These are phyloP conservation scores for Thinocorus orbignyianus DNA, from an alignment of 2,113 vertebrate species.

Conservation along the genomic window DNA sequence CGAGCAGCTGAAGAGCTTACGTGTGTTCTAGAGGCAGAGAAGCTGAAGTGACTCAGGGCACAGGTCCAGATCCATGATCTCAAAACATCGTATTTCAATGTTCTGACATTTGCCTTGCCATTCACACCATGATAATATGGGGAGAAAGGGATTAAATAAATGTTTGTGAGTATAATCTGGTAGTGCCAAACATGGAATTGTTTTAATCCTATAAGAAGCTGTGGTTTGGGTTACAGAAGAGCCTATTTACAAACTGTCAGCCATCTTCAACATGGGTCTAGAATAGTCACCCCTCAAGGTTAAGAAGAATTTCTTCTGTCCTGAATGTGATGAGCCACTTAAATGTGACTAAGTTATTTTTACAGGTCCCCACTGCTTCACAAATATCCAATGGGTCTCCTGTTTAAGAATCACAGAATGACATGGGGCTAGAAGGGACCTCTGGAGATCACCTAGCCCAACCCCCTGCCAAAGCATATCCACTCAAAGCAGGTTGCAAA, in stretches of 20 bases:
- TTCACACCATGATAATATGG: not conserved
- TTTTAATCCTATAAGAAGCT: not conserved
- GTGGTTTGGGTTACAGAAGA: not conserved
- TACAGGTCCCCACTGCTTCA: not conserved
- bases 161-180: not conserved
- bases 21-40: not conserved
- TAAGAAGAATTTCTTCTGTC: not conserved
- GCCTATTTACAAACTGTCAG: not conserved
- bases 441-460: too few species aligned
- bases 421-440: too few species aligned
- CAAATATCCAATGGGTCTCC: rapidly evolving
- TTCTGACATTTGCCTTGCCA: not conserved
- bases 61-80: not conserved
- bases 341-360: not conserved
- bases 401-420: not conserved
- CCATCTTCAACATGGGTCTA: rapidly evolving
- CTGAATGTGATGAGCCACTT: not conserved
- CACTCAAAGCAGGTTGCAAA: too few species aligned
- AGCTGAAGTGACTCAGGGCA: not conserved
- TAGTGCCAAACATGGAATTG: not conserved
- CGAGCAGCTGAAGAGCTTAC: not conserved
- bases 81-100: not conserved
- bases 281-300: not conserved
- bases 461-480: too few species aligned
- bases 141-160: not conserved